These are phyloP conservation scores for Muntiacus muntjak DNA, from an alignment of 2,113 vertebrate genomes.

Conservation along the genomic window DNA sequence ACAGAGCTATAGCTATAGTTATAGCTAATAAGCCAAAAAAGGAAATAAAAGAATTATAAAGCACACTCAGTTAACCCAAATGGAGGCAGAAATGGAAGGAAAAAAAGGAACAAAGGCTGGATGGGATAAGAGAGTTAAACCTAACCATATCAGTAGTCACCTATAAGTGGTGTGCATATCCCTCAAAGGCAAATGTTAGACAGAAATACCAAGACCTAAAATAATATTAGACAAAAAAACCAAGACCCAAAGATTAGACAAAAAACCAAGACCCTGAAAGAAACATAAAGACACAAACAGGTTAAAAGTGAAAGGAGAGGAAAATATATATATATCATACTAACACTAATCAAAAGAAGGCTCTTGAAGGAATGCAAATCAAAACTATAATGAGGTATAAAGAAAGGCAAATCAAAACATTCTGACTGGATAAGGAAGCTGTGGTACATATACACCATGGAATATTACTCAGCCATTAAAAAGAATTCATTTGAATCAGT, in stretches of 20 bases:
- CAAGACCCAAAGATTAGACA: not conserved
- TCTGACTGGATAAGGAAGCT: not conserved
- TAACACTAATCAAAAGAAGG: constrained; percentile 1
- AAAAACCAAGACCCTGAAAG: not conserved
- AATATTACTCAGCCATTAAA: too few species aligned
- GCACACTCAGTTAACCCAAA: not conserved
- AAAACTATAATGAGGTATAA: not conserved
- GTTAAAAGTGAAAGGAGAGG: not conserved
- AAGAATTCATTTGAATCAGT: too few species aligned
- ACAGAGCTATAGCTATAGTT: not conserved
- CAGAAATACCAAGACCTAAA: not conserved
- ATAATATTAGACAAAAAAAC: not conserved
- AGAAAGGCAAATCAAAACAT: too few species aligned
- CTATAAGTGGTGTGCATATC: not conserved
- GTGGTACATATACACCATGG: too few species aligned
- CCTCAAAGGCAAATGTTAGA: not conserved
- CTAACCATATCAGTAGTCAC: not conserved
- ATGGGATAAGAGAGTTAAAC: not conserved
- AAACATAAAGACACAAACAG: not conserved
- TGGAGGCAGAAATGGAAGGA: not conserved
- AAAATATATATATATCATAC: not conserved
- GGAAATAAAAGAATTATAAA: not conserved
- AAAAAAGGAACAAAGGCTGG: not conserved
- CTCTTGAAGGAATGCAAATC: not conserved
- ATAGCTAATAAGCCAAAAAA: not conserved